Conservation (phyloP, 2,113 vertebrate species). For the Oenanthe oenanthe region DNA sequence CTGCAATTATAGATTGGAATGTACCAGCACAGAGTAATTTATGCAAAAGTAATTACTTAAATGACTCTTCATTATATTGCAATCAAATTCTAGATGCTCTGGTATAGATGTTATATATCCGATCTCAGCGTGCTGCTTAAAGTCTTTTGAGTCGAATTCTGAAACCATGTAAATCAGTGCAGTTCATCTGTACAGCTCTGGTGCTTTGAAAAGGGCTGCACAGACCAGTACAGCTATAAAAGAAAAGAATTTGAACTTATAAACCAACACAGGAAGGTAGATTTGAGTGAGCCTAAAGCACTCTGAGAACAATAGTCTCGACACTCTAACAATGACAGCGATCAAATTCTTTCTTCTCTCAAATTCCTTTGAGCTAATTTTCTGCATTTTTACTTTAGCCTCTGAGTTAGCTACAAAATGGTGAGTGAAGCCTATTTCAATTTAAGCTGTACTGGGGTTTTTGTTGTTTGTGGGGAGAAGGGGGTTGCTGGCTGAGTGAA, state of each 20-base stretch:
- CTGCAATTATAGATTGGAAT: slow-evolving; percentile 64
- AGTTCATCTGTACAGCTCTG: not conserved
- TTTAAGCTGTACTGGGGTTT: not conserved
- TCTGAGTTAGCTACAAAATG: not conserved
- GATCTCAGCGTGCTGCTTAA: slow-evolving; percentile 35
- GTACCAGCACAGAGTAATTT: slow-evolving; percentile 66
- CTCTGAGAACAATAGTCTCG: not conserved
- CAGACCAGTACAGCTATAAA: not conserved
- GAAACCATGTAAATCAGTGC: slow-evolving; percentile 16
- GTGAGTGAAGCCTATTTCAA: not conserved
- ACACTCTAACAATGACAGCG: not conserved
- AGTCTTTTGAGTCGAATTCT: slow-evolving; percentile 29
- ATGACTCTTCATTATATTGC: slow-evolving; percentile 73
- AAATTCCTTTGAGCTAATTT: not conserved
- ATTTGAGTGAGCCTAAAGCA: not conserved
- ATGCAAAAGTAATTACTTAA: slow-evolving; percentile 76
- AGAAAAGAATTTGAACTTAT: not conserved
- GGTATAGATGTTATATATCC: slow-evolving; percentile 57
- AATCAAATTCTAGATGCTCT: slow-evolving; percentile 68
- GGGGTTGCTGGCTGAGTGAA: not conserved
- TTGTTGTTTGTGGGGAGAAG: not conserved
- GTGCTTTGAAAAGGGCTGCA: not conserved
- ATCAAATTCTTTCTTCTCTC: not conserved
- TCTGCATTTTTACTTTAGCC: not conserved
- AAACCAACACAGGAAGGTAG: not conserved